phyloP scores from a whole-genome alignment of 2,113 vertebrate genomes.

The Sakesphorus luctuosus region DNA sequence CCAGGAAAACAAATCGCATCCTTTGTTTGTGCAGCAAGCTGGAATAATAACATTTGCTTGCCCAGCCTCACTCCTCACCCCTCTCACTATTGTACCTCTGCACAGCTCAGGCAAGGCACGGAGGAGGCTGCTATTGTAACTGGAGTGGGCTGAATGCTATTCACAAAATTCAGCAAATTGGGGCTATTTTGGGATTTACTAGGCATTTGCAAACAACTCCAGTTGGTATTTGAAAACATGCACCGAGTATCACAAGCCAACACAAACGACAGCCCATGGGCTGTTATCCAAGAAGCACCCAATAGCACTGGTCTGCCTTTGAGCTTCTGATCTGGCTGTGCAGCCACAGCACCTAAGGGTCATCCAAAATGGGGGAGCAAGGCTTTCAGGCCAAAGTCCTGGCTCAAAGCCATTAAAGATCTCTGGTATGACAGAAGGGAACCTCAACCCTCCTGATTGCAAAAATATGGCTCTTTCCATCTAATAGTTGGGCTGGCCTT shows the following conservation, averaged over 20 bases:
- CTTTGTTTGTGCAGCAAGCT: conserved; percentile 67
- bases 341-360: background rate
- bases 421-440: background rate
- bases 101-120: conserved; percentile 5
- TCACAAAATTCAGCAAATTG: conserved; percentile 65
- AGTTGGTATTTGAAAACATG: conserved; percentile 69
- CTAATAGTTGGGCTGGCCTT: background rate
- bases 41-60: conserved; percentile 68
- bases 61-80: conserved; percentile 21
- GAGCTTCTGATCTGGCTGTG: fast-evolving
- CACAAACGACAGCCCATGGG: conserved; percentile 3
- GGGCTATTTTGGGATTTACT: conserved; percentile 69
- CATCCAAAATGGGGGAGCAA: background rate
- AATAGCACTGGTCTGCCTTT: fast-evolving
- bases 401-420: background rate
- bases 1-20: conserved; percentile 54
- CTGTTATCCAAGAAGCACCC: conserved; percentile 1
- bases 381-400: background rate
- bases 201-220: conserved; percentile 71
- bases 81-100: conserved; percentile 33
- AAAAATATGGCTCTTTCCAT: background rate
- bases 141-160: conserved; percentile 56
- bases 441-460: background rate
- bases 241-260: conserved; percentile 26
- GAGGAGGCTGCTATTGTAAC: conserved; percentile 57